Evolutionary conservation across 2,797 vertebrate genomes (phyloP).

Genomic region (Naso thynnoides): DNA sequence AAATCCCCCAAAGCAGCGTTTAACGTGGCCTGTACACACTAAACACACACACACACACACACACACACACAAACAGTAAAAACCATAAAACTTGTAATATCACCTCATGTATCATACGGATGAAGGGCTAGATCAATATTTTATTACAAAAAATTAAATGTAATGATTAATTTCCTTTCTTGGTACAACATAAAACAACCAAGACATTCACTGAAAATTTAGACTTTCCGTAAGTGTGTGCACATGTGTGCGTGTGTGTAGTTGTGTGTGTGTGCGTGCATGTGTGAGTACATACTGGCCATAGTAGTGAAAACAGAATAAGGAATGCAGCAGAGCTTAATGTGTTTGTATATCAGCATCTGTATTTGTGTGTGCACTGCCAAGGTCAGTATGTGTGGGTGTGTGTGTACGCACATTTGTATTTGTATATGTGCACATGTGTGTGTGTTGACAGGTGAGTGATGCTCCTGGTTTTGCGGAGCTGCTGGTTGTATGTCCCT

Average conservation of each 20-base stretch:
- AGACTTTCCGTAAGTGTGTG: neutral
- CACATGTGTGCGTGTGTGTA: no score
- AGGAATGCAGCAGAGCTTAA: neutral
- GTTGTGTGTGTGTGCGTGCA: neutral
- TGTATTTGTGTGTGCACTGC: neutral
- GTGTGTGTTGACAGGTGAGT: slow-evolving; percentile 37
- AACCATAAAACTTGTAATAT: neutral
- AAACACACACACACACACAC: neutral
- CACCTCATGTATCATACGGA: neutral
- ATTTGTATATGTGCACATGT: neutral
- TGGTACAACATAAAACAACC: neutral
- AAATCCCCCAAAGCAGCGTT: slow-evolving; percentile 42
- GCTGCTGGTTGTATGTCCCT: slow-evolving; percentile 26
- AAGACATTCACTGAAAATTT: neutral
- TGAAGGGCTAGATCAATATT: neutral
- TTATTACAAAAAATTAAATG: slow-evolving; percentile 1
- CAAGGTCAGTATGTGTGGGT: neutral
- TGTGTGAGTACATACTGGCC: neutral
- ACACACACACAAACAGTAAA: neutral
- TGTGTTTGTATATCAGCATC: slow-evolving; percentile 24
- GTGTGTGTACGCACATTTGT: neutral
- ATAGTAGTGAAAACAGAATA: neutral
- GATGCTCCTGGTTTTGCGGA: slow-evolving; percentile 32
- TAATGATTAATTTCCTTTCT: neutral
- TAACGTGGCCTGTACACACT: neutral